Evolutionary conservation across 1,140 invertebrate species (phyloP).

Genomic region (Drosophila murphyi): DNA sequence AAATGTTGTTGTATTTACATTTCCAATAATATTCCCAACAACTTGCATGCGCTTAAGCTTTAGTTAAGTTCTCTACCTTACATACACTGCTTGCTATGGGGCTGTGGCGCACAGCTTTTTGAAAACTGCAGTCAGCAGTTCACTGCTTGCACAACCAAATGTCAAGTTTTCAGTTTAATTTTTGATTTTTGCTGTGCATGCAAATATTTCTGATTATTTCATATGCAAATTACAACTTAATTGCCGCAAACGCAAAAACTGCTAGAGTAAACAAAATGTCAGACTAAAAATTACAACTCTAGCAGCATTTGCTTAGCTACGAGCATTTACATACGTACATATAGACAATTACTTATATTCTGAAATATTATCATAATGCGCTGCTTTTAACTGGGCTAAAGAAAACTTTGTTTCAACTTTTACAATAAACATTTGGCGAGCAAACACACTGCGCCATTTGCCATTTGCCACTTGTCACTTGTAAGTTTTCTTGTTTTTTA

Average conservation of each 20-base stretch:
- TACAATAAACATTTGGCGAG: constrained; percentile 72
- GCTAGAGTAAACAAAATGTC: constrained; percentile 32
- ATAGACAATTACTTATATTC: constrained; percentile 8
- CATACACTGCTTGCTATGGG: background rate
- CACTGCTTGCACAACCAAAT: background rate
- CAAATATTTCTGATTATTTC: constrained; percentile 24
- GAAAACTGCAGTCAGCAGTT: constrained; percentile 9
- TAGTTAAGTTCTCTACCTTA: constrained; percentile 20
- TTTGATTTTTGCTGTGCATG: constrained; percentile 7
- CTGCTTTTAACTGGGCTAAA: constrained; percentile 27
- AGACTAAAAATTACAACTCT: constrained; percentile 12
- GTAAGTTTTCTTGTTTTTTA: constrained; percentile 50
- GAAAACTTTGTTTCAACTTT: constrained; percentile 44
- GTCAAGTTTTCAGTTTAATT: background rate
- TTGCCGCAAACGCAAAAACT: constrained; percentile 23
- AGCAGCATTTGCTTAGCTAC: constrained; percentile 9
- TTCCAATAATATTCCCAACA: background rate
- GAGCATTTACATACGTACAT: constrained; percentile 15
- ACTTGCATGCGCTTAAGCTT: background rate
- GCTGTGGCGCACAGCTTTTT: background rate
- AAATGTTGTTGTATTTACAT: too few species aligned
- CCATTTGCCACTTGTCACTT: constrained; percentile 53
- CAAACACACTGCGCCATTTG: constrained; percentile 59
- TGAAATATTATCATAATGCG: constrained; percentile 13
- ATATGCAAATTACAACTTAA: constrained; percentile 33